Evolutionary conservation across 2,113 vertebrate genomes (phyloP).

Genomic region (Scolopax mira): DNA sequence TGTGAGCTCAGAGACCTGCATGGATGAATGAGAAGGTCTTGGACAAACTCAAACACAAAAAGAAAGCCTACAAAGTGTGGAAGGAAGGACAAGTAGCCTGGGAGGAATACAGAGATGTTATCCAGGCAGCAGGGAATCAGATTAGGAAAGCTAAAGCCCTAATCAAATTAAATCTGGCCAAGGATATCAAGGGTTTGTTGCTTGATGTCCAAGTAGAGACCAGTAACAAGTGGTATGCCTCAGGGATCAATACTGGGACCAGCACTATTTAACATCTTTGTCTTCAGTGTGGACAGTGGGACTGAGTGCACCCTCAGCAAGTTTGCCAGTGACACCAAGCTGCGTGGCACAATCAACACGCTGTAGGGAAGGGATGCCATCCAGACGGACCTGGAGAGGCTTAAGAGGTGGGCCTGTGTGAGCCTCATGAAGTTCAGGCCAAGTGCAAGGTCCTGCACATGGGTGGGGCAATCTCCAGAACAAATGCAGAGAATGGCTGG

Average conservation of each 20-base stretch:
- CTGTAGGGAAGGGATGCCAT: not conserved
- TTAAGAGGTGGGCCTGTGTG: not conserved
- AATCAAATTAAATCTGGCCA: not conserved
- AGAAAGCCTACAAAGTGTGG: not conserved
- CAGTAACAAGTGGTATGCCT: no score
- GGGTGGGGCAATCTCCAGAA: not conserved
- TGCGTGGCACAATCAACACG: not conserved
- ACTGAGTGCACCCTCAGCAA: not conserved
- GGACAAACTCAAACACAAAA: not conserved
- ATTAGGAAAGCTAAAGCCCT: not conserved
- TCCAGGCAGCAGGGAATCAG: not conserved
- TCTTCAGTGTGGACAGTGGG: not conserved
- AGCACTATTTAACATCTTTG: not conserved
- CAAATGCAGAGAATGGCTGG: not conserved
- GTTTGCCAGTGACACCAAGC: not conserved
- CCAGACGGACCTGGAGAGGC: not conserved
- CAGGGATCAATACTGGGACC: not conserved
- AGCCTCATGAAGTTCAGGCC: not conserved
- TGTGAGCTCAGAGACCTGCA: not conserved
- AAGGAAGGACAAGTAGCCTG: not conserved
- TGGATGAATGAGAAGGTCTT: not conserved
- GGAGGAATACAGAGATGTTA: not conserved
- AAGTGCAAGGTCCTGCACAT: not conserved
- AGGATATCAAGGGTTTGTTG: not conserved
- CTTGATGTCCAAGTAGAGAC: no score